Conservation (phyloP, 2,113 vertebrate genomes). For the Hippocampus zosterae region DNA sequence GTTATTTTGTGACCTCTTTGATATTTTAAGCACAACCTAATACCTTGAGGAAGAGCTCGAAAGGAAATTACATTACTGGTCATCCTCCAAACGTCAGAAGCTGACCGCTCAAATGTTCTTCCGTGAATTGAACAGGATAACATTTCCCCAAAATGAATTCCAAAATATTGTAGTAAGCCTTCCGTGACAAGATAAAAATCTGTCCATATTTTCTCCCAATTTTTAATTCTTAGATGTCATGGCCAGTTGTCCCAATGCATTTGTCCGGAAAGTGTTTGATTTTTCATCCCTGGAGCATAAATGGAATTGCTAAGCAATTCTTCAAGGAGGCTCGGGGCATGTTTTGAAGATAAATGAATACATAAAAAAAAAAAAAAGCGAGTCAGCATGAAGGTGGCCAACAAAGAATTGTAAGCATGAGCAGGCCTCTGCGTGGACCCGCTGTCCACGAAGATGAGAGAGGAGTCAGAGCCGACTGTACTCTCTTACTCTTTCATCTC, state of each 20-base stretch:
- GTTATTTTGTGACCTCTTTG: too few relatives aligned
- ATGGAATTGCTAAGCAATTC: background rate
- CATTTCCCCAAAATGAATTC: background rate
- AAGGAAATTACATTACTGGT: too few relatives aligned
- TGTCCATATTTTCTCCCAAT: background rate
- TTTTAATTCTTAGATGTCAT: background rate
- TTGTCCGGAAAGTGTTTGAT: background rate
- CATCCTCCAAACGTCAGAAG: too few relatives aligned
- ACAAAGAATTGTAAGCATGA: conserved; percentile 12
- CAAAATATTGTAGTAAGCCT: background rate
- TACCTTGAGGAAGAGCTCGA: too few relatives aligned
- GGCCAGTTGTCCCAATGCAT: background rate
- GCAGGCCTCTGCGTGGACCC: conserved; percentile 29
- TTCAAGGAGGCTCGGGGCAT: conserved; percentile 7
- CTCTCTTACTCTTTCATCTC: conserved; percentile 28
- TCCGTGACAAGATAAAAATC: background rate
- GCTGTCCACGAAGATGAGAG: conserved; percentile 31
- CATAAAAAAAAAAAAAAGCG: background rate
- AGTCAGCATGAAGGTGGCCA: conserved; percentile 29
- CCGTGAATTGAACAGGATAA: background rate
- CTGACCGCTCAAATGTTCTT: background rate
- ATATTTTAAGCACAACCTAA: too few relatives aligned
- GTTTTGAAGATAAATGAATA: conserved; percentile 5
- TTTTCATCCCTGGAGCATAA: conserved; percentile 31
- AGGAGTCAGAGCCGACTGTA: conserved; percentile 8